phyloP scores from a whole-genome alignment of 2,888 invertebrate genomes.

The Drosophila incognita region DNA sequence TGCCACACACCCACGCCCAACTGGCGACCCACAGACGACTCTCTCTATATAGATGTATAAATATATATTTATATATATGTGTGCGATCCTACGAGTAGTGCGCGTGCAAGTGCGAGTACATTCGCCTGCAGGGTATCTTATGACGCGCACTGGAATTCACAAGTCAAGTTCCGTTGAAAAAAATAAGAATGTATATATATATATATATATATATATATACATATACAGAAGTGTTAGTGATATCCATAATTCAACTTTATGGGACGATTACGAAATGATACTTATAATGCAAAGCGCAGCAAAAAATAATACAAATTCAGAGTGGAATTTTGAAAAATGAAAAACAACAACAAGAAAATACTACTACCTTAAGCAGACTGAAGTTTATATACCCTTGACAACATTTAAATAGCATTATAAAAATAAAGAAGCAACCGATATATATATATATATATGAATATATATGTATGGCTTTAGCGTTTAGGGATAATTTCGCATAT shows the following conservation, averaged over 20 bases:
- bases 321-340: neutral
- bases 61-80: neutral
- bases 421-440: neutral
- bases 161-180: slow-evolving; percentile 63
- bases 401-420: neutral
- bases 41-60: neutral
- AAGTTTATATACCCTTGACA: neutral
- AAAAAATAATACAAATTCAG: slow-evolving; percentile 24
- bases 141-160: slow-evolving; percentile 63
- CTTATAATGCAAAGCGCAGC: slow-evolving; percentile 65
- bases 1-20: slow-evolving; percentile 67
- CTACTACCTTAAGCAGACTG: neutral
- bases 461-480: neutral
- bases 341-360: neutral
- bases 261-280: slow-evolving; percentile 18
- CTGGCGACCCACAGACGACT: slow-evolving; percentile 8
- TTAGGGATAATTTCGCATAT: neutral
- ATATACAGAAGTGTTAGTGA: slow-evolving; percentile 32
- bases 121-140: slow-evolving; percentile 70
- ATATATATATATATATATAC: neutral
- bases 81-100: slow-evolving; percentile 10
- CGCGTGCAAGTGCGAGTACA: slow-evolving; percentile 64
- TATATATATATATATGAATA: neutral
- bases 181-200: slow-evolving; percentile 6
- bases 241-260: slow-evolving; percentile 28